Conservation (phyloP, 1,140 invertebrate species). For the Calephelis nemesis region DNA sequence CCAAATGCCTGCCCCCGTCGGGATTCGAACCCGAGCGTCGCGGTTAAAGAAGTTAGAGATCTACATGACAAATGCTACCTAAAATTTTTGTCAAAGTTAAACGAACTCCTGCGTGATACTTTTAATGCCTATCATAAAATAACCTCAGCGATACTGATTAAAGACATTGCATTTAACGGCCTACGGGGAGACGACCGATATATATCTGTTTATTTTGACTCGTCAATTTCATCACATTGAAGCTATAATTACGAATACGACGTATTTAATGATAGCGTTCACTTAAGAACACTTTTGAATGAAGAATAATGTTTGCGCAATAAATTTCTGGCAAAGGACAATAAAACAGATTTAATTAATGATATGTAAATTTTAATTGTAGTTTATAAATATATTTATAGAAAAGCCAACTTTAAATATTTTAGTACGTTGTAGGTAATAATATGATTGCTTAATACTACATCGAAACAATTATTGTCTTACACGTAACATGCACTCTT, state of each 20-base stretch:
- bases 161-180: slow-evolving; percentile 51
- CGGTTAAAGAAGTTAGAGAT: too few species aligned
- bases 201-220: slow-evolving; percentile 55
- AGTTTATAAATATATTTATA: too few species aligned
- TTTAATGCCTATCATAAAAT: slow-evolving; percentile 66
- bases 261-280: slow-evolving; percentile 30
- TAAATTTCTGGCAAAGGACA: background rate
- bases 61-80: slow-evolving; percentile 12
- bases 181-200: slow-evolving; percentile 40
- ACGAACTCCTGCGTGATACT: slow-evolving; percentile 43
- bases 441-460: too few species aligned
- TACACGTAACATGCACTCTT: too few species aligned
- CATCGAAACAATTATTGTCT: too few species aligned
- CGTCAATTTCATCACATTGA: slow-evolving; percentile 49
- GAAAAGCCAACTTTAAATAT: too few species aligned
- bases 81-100: slow-evolving; percentile 55
- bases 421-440: too few species aligned
- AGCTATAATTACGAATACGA: slow-evolving; percentile 21
- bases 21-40: too few species aligned
- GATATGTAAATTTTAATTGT: too few species aligned
- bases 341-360: too few species aligned
- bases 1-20: too few species aligned
- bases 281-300: slow-evolving; percentile 23
- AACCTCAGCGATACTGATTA: slow-evolving; percentile 59
- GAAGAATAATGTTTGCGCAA: background rate